Base-by-base conservation (phyloP, 1,140 invertebrate genomes). In the Pseudomyrmex sp. region DNA sequence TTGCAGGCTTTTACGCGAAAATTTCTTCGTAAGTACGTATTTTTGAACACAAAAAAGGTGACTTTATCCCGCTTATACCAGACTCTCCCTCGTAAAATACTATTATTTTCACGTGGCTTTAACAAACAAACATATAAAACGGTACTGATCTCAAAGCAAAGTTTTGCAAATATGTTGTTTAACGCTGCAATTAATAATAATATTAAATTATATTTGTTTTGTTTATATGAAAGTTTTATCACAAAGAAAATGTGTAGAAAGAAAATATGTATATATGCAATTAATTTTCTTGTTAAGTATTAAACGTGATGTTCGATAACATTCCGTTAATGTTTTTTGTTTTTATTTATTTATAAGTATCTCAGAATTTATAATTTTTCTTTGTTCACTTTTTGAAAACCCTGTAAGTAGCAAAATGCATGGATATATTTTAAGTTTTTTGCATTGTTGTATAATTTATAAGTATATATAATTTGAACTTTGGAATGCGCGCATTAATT, bases 41-140 rank as follows among this genome's bases (percentile, higher is more conserved):
- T n/a, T 80, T 20, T 35, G 52, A 20, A 48, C 48, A 26, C 59
- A 50, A 59, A 56, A 70, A 69, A 12, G 46, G 46, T 63, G 15
- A 2, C 35, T 52, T 87, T 18, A 83, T 58, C 48, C 63, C 52
- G 58, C 1, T 61, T 72, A 80, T 70, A 80, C 54, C 44, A 80
- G 61, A 35, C 48, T 76, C 46, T 76, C 35, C 35, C n/a, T n/a
- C 23, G 35, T 10, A 35, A 50, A 76, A 13, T 76, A 50, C 63
- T 48, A 63, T 62, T 63, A 63, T 62, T 63, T 76, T 63, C 59
- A 63, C 18, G 44, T 72, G 15, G 18, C 48, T 48, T 35, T 50
- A 79, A 79, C 52, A 12, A 10, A 79, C 26, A 18, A 18, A 18
- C 18, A 18, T 18, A 80, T 26, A 7, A 59, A 66, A 54, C 44